Base-by-base conservation (phyloP, 2,797 vertebrate genomes). In the Cossypha dichroa region DNA sequence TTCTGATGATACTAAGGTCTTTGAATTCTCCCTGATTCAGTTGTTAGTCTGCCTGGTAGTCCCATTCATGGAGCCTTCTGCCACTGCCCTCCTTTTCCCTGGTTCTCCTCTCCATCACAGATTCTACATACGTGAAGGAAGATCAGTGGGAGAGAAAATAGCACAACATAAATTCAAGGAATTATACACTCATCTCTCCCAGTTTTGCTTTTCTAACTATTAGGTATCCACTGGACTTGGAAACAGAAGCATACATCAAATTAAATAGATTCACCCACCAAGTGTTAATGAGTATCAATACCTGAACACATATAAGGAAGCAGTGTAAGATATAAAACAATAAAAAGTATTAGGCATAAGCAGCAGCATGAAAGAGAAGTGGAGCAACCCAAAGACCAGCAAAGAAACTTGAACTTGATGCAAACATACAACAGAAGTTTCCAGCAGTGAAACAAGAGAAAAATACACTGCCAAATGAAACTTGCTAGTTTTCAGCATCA, bases 201-300 rank as follows among this genome's bases (percentile, higher is more conserved):
- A 31, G 0, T 62, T 84, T 58, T 58, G 9, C 15, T 83, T 73
- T 84, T 69, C n/a, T 31, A 34, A 19, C 38, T 55, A 41, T 16
- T 48, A 87, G 40, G 40, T 70, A 46, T 11, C 4, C 25, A 59
- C 3, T 48, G 17, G 31, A 52, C 17, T 34, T 38, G 16, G 10
- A 73, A 88, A 62, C 3, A 78, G 43, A 67, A 74, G 33, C 10
- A 72, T 15, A 33, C 4, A n/a, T 20, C 15, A 62, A 60, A 83
- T 26, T 18, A 75, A 25, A 51, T 0, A 52, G 16, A 45, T 59
- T 25, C 4, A 28, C 6, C 16, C 0, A 2, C 11, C 6, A 34
- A 11, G 2, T 23, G 63, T 20, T 63, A 41, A 63, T 5, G 4
- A 54, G 4, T n/a, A 64, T 59, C 4, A 41, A 12, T 26, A 75